phyloP scores from a whole-genome alignment of 2,797 vertebrate genomes.

The Paguma larvata region DNA sequence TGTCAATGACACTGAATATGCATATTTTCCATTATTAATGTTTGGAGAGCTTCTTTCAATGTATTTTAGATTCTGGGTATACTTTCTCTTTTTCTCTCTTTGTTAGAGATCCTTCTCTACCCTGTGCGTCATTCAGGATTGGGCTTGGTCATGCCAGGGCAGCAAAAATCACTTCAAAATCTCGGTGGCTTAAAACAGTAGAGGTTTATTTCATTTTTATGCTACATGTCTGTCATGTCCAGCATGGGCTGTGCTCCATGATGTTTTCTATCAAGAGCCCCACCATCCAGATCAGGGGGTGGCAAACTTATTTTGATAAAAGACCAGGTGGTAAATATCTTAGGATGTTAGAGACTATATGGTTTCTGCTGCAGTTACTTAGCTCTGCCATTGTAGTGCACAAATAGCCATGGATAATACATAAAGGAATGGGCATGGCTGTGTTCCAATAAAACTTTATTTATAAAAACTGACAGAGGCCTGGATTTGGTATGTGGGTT shows the following conservation, averaged over 20 bases:
- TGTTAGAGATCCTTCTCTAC: background rate
- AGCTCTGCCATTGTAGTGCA: background rate
- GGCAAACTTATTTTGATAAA: background rate
- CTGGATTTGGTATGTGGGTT: background rate
- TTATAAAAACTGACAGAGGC: constrained; percentile 12
- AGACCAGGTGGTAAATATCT: background rate
- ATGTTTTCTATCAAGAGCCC: background rate
- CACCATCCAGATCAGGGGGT: background rate
- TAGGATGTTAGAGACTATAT: background rate
- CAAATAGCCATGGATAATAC: background rate
- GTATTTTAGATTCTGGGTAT: background rate
- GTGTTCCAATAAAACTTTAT: constrained; percentile 59
- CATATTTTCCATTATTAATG: constrained; percentile 36
- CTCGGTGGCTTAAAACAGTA: background rate
- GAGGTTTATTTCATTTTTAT: background rate
- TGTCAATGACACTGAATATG: constrained; percentile 21
- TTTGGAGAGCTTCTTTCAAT: constrained; percentile 59
- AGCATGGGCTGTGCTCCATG: background rate
- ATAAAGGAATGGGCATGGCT: background rate
- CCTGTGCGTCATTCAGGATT: background rate
- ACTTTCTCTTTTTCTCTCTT: background rate
- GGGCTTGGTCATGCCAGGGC: background rate
- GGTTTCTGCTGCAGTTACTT: background rate
- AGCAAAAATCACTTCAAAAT: background rate
- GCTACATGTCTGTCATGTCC: background rate